These are phyloP conservation scores for Trididemnum miniatum DNA, from an alignment of 23 tunicate genomes.

Conservation along the genomic window DNA sequence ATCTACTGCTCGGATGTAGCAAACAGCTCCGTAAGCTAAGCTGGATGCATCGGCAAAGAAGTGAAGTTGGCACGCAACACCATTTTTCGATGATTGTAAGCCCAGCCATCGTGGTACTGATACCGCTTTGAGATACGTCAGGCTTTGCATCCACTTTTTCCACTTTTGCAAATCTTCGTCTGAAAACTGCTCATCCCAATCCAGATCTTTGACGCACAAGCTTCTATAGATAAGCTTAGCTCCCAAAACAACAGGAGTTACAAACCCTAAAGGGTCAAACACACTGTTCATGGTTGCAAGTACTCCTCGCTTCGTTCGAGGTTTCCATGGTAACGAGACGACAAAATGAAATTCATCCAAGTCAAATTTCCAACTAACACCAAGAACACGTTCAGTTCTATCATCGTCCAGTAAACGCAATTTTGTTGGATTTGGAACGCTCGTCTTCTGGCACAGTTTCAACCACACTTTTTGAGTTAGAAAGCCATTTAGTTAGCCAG, in stretches of 20 bases:
- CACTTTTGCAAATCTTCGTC: not conserved
- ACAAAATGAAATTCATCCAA: constrained; percentile 10
- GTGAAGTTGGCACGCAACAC: not conserved
- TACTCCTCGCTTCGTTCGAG: constrained; percentile 29
- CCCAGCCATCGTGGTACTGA: constrained; percentile 6
- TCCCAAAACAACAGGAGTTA: not conserved
- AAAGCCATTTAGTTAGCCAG: not conserved
- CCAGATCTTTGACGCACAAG: not conserved
- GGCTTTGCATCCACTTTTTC: not conserved
- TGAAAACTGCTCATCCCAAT: constrained; percentile 1
- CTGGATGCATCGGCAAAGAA: constrained; percentile 20
- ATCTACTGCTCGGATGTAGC: constrained; percentile 8
- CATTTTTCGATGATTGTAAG: not conserved
- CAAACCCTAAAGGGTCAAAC: constrained; percentile 11
- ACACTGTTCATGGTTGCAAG: constrained; percentile 4
- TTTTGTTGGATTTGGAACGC: not conserved
- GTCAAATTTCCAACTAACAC: constrained; percentile 19
- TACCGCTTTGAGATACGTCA: not conserved
- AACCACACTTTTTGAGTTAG: not conserved
- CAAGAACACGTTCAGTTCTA: constrained; percentile 33
- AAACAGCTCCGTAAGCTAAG: not conserved
- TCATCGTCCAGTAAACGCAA: not conserved
- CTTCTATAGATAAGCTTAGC: constrained; percentile 1
- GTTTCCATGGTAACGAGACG: not conserved
- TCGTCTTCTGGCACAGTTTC: not conserved